phyloP scores from a whole-genome alignment of 2,888 invertebrate species.

The Troides oblongomaculatus region DNA sequence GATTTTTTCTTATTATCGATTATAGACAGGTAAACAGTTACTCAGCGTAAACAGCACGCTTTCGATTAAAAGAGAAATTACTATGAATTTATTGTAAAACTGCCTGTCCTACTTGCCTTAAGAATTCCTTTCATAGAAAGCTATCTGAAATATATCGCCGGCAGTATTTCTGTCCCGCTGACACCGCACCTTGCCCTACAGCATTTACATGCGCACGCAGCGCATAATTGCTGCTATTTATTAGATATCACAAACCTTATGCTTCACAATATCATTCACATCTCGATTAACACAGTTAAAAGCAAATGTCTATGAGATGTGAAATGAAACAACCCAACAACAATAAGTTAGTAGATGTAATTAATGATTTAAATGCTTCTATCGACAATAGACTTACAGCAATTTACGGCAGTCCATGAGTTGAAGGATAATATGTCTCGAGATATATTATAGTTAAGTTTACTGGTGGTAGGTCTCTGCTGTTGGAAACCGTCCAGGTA shows the following conservation, averaged over 20 bases:
- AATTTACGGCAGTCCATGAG: no score
- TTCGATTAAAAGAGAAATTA: slow-evolving; percentile 15
- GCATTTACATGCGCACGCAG: slow-evolving; percentile 7
- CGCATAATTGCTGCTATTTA: not conserved
- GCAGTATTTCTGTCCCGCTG: slow-evolving; percentile 12
- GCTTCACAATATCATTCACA: not conserved
- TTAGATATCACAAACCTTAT: slow-evolving; percentile 6
- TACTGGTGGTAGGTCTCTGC: no score
- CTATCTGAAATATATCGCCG: slow-evolving; percentile 9
- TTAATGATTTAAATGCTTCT: not conserved
- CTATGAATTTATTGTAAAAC: slow-evolving; percentile 14
- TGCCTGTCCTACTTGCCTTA: slow-evolving; percentile 14
- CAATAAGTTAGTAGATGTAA: not conserved
- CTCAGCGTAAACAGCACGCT: not conserved
- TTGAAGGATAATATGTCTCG: no score
- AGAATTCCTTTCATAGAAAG: slow-evolving; percentile 26
- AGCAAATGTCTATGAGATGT: not conserved
- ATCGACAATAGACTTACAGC: no score
- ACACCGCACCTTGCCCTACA: slow-evolving; percentile 19
- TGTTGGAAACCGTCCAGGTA: no score
- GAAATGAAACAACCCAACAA: not conserved
- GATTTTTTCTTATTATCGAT: no score
- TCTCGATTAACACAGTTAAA: not conserved
- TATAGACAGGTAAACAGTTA: no score
- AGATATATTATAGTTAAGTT: no score